These are phyloP conservation scores for Hydropsyche betteni DNA, from an alignment of 2,888 invertebrate genomes.

Conservation along the genomic window DNA sequence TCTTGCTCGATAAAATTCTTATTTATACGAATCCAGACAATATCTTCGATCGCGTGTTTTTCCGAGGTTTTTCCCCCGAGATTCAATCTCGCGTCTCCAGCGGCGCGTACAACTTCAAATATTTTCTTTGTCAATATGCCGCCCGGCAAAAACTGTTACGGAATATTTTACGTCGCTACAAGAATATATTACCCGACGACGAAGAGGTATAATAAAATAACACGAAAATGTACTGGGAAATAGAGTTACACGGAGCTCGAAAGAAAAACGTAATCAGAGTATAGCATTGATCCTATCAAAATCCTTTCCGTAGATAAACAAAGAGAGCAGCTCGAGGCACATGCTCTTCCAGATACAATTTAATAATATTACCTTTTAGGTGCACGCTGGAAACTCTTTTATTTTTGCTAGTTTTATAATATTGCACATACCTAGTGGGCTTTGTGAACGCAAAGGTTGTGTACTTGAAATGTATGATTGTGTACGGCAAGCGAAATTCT, in stretches of 20 bases:
- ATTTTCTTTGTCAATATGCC: conserved; percentile 31
- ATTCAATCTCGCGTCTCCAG: conserved; percentile 5
- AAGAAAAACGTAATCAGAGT: conserved; percentile 34
- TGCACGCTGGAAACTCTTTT: conserved; percentile 10
- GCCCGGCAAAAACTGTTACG: conserved; percentile 26
- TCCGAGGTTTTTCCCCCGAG: conserved; percentile 15
- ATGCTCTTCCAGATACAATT: conserved; percentile 24
- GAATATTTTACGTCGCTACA: conserved; percentile 19
- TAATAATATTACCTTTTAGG: conserved; percentile 30
- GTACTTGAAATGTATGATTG: no score
- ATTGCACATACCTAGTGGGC: no score
- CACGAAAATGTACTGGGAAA: conserved; percentile 14
- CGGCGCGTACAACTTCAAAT: conserved; percentile 22
- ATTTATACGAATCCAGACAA: not conserved
- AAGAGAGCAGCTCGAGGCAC: not conserved
- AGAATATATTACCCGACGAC: conserved; percentile 23
- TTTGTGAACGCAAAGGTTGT: no score
- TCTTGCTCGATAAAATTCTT: conserved; percentile 7
- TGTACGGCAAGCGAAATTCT: not conserved
- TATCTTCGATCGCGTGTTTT: not conserved
- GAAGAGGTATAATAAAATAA: conserved; percentile 31
- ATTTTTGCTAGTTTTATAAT: conserved; percentile 4
- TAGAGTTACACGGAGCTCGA: conserved; percentile 17
- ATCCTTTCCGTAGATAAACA: conserved; percentile 13
- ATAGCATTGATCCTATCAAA: conserved; percentile 35